phyloP scores from a whole-genome alignment of 2,888 invertebrate genomes.

The Zeuzera pyrina region DNA sequence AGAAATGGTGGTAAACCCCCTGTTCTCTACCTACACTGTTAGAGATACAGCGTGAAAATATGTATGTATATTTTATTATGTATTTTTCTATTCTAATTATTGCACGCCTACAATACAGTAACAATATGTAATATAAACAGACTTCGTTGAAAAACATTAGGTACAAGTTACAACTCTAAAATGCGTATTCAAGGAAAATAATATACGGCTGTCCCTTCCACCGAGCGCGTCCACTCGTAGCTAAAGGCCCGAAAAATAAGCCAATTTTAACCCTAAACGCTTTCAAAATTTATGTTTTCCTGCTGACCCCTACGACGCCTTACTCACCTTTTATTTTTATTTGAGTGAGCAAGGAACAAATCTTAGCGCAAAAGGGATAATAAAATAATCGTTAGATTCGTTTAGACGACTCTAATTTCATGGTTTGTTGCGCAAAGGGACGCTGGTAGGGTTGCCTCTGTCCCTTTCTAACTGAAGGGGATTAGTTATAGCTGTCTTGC shows the following conservation, averaged over 20 bases:
- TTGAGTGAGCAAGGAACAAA: slow-evolving; percentile 73
- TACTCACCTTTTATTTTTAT: slow-evolving; percentile 73
- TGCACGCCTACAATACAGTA: too few relatives aligned
- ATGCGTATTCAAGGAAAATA: too few relatives aligned
- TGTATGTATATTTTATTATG: too few relatives aligned
- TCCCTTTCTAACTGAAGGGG: slow-evolving; percentile 26
- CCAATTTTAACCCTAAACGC: slow-evolving; percentile 58
- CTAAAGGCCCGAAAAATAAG: slow-evolving; percentile 65
- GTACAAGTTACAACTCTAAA: too few relatives aligned
- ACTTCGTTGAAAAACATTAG: too few relatives aligned
- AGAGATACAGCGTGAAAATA: too few relatives aligned
- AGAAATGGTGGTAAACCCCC: too few relatives aligned
- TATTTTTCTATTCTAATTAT: too few relatives aligned
- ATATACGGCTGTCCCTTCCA: too few relatives aligned
- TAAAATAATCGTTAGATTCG: slow-evolving; percentile 74
- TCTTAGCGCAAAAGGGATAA: slow-evolving; percentile 72
- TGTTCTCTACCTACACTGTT: too few relatives aligned
- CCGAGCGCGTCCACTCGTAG: slow-evolving; percentile 28
- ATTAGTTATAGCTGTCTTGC: slow-evolving; percentile 22
- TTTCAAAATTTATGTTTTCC: slow-evolving; percentile 53
- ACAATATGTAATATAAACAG: too few relatives aligned
- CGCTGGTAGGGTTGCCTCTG: slow-evolving; percentile 37
- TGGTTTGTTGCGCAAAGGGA: slow-evolving; percentile 68
- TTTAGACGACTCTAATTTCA: slow-evolving; percentile 73
- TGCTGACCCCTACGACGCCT: slow-evolving; percentile 64